These are phyloP conservation scores for Hydraecia micacea DNA, from an alignment of 2,888 invertebrate species.

Conservation along the genomic window DNA sequence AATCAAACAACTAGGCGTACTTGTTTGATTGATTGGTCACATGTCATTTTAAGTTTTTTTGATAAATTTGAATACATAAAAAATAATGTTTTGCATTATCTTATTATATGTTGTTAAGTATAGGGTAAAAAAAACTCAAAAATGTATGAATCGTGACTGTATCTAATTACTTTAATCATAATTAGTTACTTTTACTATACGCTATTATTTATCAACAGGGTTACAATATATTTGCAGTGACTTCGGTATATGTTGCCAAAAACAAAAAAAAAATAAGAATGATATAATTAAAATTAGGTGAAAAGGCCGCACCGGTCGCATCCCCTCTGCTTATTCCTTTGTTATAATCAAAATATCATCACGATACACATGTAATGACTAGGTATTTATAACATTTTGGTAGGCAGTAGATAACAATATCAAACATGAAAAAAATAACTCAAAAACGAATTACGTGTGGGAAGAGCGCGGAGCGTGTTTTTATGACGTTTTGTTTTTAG, in stretches of 20 bases:
- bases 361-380: neutral
- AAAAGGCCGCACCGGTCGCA: too few species aligned
- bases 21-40: conserved; percentile 14
- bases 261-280: neutral
- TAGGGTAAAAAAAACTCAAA: neutral
- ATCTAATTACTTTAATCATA: neutral
- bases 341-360: neutral
- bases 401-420: neutral
- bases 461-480: too few species aligned
- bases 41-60: neutral
- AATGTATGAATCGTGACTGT: neutral
- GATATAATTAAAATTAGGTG: neutral
- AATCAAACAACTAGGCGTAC: neutral
- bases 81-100: too few species aligned
- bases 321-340: neutral
- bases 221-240: neutral
- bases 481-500: neutral
- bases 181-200: neutral
- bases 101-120: too few species aligned
- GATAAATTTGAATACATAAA: too few species aligned
- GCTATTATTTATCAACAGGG: neutral
- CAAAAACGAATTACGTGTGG: neutral
- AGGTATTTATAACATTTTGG: too few species aligned
- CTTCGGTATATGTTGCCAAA: neutral
- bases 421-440: neutral